phyloP scores from a whole-genome alignment of 2,113 vertebrate genomes.

The Dromiciops gliroides region DNA sequence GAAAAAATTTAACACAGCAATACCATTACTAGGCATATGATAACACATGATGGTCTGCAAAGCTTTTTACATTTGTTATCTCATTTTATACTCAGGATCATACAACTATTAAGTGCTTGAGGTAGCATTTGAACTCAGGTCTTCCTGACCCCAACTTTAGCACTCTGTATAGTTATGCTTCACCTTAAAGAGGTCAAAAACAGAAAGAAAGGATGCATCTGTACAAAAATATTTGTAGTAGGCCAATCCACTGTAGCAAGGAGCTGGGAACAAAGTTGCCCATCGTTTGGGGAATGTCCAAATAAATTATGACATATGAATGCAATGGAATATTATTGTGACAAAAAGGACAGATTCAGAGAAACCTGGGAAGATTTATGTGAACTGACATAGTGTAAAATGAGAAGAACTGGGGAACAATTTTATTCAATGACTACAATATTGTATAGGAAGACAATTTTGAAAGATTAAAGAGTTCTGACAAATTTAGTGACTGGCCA shows the following conservation, averaged over 20 bases:
- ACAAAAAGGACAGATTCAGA: neutral
- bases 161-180: neutral
- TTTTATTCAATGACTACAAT: neutral
- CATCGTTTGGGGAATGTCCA: neutral
- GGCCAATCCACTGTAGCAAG: neutral
- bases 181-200: neutral
- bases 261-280: neutral
- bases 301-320: neutral
- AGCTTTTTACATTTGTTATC: neutral
- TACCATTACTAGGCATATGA: neutral
- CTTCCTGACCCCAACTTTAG: neutral
- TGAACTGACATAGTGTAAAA: neutral
- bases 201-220: neutral
- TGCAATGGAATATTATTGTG: neutral
- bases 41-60: neutral
- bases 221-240: neutral
- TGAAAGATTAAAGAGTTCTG: neutral
- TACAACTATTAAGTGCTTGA: neutral
- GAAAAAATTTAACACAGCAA: neutral
- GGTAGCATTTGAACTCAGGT: neutral
- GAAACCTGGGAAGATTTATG: neutral
- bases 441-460: neutral
- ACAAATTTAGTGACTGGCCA: neutral
- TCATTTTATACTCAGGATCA: neutral
- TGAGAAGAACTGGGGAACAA: neutral